Base-by-base conservation (phyloP, 2,113 vertebrate genomes). In the Echinops telfairi region DNA sequence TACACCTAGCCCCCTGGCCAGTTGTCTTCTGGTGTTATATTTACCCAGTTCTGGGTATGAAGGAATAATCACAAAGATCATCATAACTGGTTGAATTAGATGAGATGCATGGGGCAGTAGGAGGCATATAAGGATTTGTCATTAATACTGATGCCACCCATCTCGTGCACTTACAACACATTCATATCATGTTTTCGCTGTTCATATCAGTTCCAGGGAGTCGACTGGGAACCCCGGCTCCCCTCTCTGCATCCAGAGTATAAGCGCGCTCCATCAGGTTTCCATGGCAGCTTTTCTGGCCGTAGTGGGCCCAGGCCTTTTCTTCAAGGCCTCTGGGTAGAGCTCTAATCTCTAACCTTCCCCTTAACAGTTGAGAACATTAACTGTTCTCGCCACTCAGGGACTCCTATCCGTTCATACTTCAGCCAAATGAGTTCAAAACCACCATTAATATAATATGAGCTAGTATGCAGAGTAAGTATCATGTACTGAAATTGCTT, bases 51-150 rank as follows among this genome's bases (percentile, higher is more conserved):
- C 29, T 70, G 66, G 66, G 15, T 70, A 70, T n/a, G 31, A n/a
- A 47, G 15, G 33, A 16, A 60, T 8, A 40, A 40, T 9, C 62
- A 40, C 0, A 25, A 27, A 3, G 81, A 10, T 53, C 14, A 27
- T 62, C 14, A 75, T 2, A 53, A 22, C 0, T 43, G 8, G 29
- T 0, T 62, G 31, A 29, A 80, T 17, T 66, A n/a, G 64, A 60
- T 5, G 64, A 38, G 22, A 36, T 20, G 15, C 40, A 3, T n/a
- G 36, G 1, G 36, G n/a, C 0, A 1, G 9, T 10, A 53, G 71
- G 14, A 58, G 60, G 33, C 57, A 80, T 5, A 36, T 22, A 33
- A 4, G 14, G 11, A 62, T 23, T 70, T 4, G 33, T 77, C 38
- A 33, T 3, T 9, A 60, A 75, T 1, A 27, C 40, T 38, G 11